phyloP scores from a whole-genome alignment of 64 coral and sea anemone species.

The Pocillopora verrucosa region DNA sequence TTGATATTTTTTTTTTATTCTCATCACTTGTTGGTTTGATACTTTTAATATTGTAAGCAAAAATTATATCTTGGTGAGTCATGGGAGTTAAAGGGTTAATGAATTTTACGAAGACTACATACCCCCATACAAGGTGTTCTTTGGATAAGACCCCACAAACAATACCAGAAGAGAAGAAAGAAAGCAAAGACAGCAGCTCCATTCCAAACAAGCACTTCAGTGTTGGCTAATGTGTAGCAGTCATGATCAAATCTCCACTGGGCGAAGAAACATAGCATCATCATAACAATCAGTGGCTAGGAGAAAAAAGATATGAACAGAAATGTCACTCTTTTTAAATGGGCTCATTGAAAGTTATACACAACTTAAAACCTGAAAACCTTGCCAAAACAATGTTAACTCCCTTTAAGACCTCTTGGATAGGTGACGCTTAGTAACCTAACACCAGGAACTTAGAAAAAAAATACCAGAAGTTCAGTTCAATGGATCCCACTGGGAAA shows the following conservation, averaged over 20 bases:
- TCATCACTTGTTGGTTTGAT: too few species aligned
- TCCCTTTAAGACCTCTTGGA: too few species aligned
- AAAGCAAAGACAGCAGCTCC: slow-evolving; percentile 32
- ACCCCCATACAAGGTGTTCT: slow-evolving; percentile 65
- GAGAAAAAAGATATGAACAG: neutral
- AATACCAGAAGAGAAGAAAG: slow-evolving; percentile 45
- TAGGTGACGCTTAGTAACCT: too few species aligned
- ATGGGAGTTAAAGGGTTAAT: neutral
- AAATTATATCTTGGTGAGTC: neutral
- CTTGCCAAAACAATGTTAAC: too few species aligned
- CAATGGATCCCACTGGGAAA: too few species aligned
- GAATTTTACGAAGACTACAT: neutral
- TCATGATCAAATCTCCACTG: slow-evolving; percentile 53
- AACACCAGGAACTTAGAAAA: too few species aligned
- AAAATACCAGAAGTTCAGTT: too few species aligned
- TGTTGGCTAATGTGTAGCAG: slow-evolving; percentile 47
- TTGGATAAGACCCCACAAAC: slow-evolving; percentile 58
- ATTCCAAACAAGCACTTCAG: slow-evolving; percentile 60
- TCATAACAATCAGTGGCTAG: slow-evolving; percentile 80
- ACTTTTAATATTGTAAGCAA: neutral
- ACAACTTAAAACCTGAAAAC: too few species aligned
- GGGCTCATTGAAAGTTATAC: too few species aligned
- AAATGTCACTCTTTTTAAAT: neutral
- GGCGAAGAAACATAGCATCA: slow-evolving; percentile 74
- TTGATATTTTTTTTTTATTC: too few species aligned